Percentiles rank a stretch among this genome's conserved stretches.
These are phyloP conservation scores for Parnassius apollo DNA, from an alignment of 2,888 invertebrate genomes.

Conservation along the genomic window DNA sequence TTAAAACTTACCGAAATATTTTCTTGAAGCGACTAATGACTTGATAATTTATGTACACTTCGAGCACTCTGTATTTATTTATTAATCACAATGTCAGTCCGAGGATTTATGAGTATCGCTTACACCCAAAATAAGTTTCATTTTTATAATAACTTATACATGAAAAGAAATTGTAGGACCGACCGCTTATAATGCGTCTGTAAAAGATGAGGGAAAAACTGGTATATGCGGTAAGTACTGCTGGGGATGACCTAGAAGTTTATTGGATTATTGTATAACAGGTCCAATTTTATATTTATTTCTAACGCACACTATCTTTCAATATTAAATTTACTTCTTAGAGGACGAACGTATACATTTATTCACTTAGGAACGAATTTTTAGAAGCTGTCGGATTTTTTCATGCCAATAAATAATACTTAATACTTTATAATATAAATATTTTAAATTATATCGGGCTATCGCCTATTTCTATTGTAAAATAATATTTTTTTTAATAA, in stretches of 20 bases:
- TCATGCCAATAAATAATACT: too few species aligned
- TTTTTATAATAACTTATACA: conserved; percentile 5
- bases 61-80: conserved; percentile 44
- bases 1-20: conserved; percentile 73
- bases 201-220: conserved; percentile 10
- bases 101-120: conserved; percentile 18
- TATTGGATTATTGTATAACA: conserved; percentile 54
- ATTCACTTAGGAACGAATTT: too few species aligned
- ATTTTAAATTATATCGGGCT: too few species aligned
- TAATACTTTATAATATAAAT: too few species aligned
- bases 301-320: conserved; percentile 2
- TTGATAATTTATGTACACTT: conserved; percentile 70
- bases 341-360: not conserved
- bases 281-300: conserved; percentile 30
- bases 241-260: conserved; percentile 57
- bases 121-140: conserved; percentile 1
- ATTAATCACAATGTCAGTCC: conserved; percentile 27
- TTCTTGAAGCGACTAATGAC: conserved; percentile 80
- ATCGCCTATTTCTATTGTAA: too few species aligned
- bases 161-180: conserved; percentile 3
- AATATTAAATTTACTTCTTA: not conserved
- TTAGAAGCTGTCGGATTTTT: too few species aligned
- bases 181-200: conserved; percentile 16
- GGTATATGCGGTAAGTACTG: conserved; percentile 22
- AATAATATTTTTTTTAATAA: too few species aligned